Evolutionary conservation across 2,888 invertebrate species (phyloP).

Genomic region (Tupiocoris notatus): DNA sequence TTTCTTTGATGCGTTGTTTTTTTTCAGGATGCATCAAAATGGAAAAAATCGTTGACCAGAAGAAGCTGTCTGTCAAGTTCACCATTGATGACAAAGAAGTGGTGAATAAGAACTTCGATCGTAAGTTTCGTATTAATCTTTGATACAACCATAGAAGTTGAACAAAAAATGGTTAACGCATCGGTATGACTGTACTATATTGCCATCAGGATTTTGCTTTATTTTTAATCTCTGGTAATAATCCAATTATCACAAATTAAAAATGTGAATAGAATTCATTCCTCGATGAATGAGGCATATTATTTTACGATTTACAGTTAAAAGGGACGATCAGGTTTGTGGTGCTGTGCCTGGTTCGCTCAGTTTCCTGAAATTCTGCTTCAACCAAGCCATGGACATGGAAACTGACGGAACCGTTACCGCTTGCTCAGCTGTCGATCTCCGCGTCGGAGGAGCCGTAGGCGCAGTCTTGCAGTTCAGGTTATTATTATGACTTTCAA

Average conservation of each 20-base stretch:
- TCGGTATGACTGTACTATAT: no score
- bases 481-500: no score
- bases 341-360: not conserved
- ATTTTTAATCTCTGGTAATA: no score
- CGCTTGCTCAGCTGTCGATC: constrained; percentile 17
- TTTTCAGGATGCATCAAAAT: not conserved
- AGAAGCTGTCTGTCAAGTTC: not conserved
- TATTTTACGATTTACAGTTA: constrained; percentile 4
- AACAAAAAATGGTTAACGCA: no score
- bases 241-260: no score
- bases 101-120: not conserved
- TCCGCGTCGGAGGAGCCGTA: constrained; percentile 4
- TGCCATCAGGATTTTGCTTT: no score
- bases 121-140: no score
- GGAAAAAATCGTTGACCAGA: not conserved
- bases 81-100: not conserved
- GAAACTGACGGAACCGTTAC: constrained; percentile 12
- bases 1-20: not conserved
- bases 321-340: constrained; percentile 16
- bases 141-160: no score
- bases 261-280: no score
- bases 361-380: constrained; percentile 16
- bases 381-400: constrained; percentile 7
- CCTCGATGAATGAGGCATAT: no score
- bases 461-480: constrained; percentile 27